These are phyloP conservation scores for Ooceraea biroi DNA, from an alignment of 1,140 invertebrate genomes.

Conservation along the genomic window DNA sequence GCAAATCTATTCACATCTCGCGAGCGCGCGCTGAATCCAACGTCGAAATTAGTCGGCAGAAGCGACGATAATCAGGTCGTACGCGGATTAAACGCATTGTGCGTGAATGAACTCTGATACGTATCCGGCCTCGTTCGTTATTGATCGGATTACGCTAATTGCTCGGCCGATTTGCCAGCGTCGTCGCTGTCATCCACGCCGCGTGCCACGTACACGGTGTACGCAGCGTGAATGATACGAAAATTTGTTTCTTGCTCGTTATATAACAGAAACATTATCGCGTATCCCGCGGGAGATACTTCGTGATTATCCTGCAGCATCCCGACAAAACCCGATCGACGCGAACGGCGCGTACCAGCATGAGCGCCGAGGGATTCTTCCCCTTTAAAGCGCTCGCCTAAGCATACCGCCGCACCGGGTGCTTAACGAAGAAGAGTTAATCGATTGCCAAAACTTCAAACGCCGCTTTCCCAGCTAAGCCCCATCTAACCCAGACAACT, in stretches of 20 bases:
- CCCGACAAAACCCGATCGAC: conserved; percentile 15
- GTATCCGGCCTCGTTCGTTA: conserved; percentile 39
- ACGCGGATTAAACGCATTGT: conserved; percentile 59
- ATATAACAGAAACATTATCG: background rate
- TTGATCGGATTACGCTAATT: conserved; percentile 73
- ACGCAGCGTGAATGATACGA: background rate
- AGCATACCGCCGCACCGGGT: conserved; percentile 22
- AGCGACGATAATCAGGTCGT: conserved; percentile 63
- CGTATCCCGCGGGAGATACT: background rate
- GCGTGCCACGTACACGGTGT: background rate
- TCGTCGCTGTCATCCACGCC: background rate
- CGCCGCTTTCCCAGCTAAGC: conserved; percentile 23
- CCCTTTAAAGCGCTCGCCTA: conserved; percentile 53
- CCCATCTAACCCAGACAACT: conserved; percentile 28
- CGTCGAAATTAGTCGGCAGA: conserved; percentile 51
- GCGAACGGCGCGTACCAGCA: background rate
- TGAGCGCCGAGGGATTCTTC: conserved; percentile 36
- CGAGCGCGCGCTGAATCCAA: conserved; percentile 2
- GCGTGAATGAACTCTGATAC: conserved; percentile 65
- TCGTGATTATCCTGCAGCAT: background rate
- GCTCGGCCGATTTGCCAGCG: conserved; percentile 56
- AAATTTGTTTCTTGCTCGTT: conserved; percentile 51
- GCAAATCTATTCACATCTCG: conserved; percentile 52
- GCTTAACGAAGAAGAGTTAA: conserved; percentile 58
- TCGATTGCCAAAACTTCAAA: conserved; percentile 58